These are phyloP conservation scores for Pleuronectes platessa DNA, from an alignment of 2,113 vertebrate species.

Conservation along the genomic window DNA sequence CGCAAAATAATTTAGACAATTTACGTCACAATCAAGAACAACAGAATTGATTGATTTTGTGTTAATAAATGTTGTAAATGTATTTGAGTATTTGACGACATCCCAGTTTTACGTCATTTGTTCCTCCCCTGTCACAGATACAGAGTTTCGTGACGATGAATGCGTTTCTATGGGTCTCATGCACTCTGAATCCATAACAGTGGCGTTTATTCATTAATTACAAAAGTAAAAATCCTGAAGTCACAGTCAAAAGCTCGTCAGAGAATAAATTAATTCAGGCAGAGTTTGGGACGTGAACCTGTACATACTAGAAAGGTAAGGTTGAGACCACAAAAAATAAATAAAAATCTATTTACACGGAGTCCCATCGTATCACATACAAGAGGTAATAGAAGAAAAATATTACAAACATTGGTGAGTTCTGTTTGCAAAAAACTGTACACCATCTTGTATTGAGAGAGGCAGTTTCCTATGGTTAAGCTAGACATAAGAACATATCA, in stretches of 20 bases:
- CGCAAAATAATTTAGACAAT: too few relatives aligned
- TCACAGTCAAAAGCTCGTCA: conserved; percentile 11
- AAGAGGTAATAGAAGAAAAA: conserved; percentile 81
- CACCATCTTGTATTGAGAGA: conserved; percentile 88
- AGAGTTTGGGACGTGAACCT: conserved; percentile 78
- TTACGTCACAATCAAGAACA: too few relatives aligned
- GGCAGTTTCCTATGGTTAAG: conserved; percentile 93
- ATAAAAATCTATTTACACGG: conserved; percentile 58
- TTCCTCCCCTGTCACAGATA: conserved; percentile 1
- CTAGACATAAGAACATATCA: conserved; percentile 90
- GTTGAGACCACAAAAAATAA: conserved; percentile 48
- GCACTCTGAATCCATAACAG: neutral
- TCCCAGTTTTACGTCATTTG: neutral
- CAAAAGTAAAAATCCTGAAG: neutral
- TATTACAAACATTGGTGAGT: conserved; percentile 71
- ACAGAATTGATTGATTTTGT: neutral
- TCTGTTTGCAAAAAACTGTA: conserved; percentile 77
- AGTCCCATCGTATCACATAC: conserved; percentile 76
- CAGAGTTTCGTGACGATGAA: neutral
- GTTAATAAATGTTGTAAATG: too few relatives aligned
- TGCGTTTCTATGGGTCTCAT: neutral
- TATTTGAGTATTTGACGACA: too few relatives aligned
- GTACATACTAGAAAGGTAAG: conserved; percentile 74
- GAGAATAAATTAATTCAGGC: conserved; percentile 55
- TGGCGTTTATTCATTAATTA: neutral